Evolutionary conservation across 2,888 invertebrate genomes (phyloP).

Genomic region (Cylindroiulus punctatus): DNA sequence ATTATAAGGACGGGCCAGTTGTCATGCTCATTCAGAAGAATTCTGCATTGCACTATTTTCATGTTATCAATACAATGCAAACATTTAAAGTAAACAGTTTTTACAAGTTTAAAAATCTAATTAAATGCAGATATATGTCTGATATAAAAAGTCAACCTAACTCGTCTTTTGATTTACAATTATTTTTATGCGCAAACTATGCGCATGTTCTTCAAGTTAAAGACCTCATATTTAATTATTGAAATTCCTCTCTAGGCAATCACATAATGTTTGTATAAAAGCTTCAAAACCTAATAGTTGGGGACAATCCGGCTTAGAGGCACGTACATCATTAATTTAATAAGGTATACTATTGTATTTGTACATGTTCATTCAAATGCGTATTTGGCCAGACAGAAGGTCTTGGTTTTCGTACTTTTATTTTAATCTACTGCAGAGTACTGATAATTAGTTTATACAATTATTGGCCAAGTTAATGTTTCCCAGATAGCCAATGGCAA

Average conservation of each 20-base stretch:
- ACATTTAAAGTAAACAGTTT: neutral
- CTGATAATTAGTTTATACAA: no score
- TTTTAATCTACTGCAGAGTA: no score
- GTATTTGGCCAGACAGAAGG: no score
- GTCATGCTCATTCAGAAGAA: neutral
- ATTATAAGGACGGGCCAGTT: no score
- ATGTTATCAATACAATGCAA: no score
- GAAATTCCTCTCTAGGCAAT: slow-evolving; percentile 7
- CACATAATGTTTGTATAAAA: neutral
- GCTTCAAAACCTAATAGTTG: neutral
- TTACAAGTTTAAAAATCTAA: no score
- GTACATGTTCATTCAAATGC: no score
- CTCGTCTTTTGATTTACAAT: neutral
- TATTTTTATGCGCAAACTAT: neutral
- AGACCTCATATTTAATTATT: neutral
- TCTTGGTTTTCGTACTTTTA: no score
- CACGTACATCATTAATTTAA: slow-evolving; percentile 6
- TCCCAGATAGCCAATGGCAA: no score
- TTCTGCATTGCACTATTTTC: neutral
- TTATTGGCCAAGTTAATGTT: no score
- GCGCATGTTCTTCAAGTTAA: neutral
- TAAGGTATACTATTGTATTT: neutral
- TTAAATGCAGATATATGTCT: neutral
- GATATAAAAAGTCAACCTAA: neutral
- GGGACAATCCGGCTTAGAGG: neutral